phyloP scores from a whole-genome alignment of 2,797 vertebrate species.

The Alosa sapidissima region DNA sequence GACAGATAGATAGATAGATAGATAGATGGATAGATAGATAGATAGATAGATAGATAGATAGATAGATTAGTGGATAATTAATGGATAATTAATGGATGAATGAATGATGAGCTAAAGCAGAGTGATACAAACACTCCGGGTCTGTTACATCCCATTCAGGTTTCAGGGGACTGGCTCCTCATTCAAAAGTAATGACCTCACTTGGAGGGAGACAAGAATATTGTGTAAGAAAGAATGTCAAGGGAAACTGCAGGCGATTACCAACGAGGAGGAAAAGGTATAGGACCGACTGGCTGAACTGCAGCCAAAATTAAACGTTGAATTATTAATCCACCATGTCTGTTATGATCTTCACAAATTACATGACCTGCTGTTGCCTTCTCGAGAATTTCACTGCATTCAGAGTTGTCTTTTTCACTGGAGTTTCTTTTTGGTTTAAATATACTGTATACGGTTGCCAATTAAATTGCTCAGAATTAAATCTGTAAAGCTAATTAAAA shows the following conservation, averaged over 20 bases:
- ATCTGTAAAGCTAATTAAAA: neutral
- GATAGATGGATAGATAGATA: too few relatives aligned
- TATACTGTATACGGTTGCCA: neutral
- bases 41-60: neutral
- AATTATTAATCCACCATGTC: neutral
- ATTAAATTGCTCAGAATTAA: neutral
- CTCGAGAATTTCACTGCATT: neutral
- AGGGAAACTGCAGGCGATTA: slow-evolving; percentile 20
- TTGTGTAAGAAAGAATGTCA: slow-evolving; percentile 49
- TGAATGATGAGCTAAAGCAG: neutral
- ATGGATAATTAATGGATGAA: neutral
- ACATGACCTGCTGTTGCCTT: neutral
- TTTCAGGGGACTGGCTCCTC: slow-evolving; percentile 44
- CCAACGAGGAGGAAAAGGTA: neutral
- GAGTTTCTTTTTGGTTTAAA: neutral
- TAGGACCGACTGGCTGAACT: neutral
- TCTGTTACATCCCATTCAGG: slow-evolving; percentile 35
- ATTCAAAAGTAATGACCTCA: slow-evolving; percentile 63
- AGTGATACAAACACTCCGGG: neutral
- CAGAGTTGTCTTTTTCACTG: neutral
- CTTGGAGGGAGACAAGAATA: slow-evolving; percentile 53
- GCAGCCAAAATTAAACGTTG: neutral
- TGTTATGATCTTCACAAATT: neutral
- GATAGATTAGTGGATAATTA: neutral
- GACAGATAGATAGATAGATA: too few relatives aligned